A percentile compares a stretch with the other conserved stretches of the same genome.
These are phyloP conservation scores for Mystacornis crossleyi DNA, from an alignment of 2,113 vertebrate genomes.

Conservation along the genomic window DNA sequence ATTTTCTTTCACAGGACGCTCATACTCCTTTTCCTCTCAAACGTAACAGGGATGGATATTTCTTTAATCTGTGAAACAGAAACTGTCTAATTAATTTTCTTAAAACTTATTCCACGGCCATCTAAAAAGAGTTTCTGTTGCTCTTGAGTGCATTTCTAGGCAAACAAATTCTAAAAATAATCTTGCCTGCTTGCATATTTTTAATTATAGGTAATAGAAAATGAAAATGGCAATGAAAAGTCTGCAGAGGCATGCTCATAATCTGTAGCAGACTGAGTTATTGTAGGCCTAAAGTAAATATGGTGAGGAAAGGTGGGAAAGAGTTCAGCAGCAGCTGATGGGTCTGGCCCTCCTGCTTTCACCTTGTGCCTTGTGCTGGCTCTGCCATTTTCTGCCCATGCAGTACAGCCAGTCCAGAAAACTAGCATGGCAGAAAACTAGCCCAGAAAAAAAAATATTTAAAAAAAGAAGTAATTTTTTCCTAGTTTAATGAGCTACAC, in stretches of 20 bases:
- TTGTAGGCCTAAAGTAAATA: not conserved
- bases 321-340: not conserved
- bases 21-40: not conserved
- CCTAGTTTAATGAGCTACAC: not conserved
- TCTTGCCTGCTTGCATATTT: not conserved
- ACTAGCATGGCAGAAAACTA: not conserved
- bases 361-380: not conserved
- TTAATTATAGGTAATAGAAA: not conserved
- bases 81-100: not conserved
- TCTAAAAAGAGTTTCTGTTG: not conserved
- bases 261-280: not conserved
- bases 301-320: not conserved
- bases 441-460: not conserved
- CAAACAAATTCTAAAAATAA: not conserved
- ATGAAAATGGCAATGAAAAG: not conserved
- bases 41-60: not conserved
- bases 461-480: accelerated
- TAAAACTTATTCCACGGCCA: not conserved
- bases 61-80: not conserved
- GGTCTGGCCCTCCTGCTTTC: not conserved
- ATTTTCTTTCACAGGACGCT: not conserved
- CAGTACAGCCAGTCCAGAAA: accelerated
- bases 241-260: accelerated
- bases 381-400: not conserved
- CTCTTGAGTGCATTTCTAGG: not conserved